Evolutionary conservation across 1,140 invertebrate genomes (phyloP).

Genomic region (Anthonomus grandis): DNA sequence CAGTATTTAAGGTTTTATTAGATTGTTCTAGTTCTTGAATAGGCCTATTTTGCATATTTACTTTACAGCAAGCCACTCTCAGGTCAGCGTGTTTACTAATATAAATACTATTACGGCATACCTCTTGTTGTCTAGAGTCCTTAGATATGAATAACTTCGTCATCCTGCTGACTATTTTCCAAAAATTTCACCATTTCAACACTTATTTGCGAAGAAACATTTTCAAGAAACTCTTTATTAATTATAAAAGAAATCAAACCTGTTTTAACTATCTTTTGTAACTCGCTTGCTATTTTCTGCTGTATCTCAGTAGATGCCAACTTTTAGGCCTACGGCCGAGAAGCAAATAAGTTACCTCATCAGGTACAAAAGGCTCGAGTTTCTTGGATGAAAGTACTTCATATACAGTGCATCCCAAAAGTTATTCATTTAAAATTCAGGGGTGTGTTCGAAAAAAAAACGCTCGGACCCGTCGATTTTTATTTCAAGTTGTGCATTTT

Average conservation of each 20-base stretch:
- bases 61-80: too few species aligned
- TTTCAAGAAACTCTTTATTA: background rate
- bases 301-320: background rate
- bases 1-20: background rate
- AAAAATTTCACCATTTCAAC: background rate
- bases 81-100: background rate
- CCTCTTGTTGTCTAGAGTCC: background rate
- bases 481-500: too few species aligned
- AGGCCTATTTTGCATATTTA: background rate
- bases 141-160: background rate
- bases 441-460: too few species aligned
- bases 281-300: background rate
- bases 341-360: too few species aligned
- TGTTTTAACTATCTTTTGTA: background rate
- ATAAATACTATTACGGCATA: background rate
- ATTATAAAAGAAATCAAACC: background rate
- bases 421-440: too few species aligned
- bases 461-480: too few species aligned
- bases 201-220: background rate
- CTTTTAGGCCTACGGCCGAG: too few species aligned
- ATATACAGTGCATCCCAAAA: too few species aligned
- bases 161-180: background rate
- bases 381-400: too few species aligned
- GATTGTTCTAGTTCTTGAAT: background rate
- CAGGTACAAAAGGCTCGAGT: too few species aligned